Conservation (phyloP, 2,797 vertebrate species). For the Ambastaia sidthimunki region DNA sequence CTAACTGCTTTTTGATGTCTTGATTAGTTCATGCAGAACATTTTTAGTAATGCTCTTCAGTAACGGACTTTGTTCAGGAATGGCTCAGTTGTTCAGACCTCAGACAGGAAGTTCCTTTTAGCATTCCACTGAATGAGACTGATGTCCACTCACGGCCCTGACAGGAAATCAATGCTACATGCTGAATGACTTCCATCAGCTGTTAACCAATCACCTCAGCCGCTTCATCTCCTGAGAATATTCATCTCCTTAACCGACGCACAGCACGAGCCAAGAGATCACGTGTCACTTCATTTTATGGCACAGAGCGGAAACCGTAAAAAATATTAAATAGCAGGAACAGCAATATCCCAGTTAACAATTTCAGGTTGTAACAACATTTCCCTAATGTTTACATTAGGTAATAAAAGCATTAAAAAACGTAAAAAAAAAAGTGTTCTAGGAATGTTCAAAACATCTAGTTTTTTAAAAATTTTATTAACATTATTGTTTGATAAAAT, state of each 20-base stretch:
- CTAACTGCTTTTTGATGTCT: constrained; percentile 28
- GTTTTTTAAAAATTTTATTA: too few relatives aligned
- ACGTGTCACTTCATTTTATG: background rate
- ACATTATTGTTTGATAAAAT: too few relatives aligned
- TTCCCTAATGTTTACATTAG: too few relatives aligned
- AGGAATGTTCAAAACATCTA: too few relatives aligned
- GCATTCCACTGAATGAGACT: constrained; percentile 49
- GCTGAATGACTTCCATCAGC: constrained; percentile 41
- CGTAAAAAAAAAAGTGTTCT: too few relatives aligned
- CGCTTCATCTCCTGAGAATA: constrained; percentile 20
- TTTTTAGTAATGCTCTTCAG: constrained; percentile 21
- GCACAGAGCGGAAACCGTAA: background rate
- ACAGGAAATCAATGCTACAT: constrained; percentile 49
- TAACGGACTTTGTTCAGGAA: background rate
- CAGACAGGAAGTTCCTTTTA: background rate
- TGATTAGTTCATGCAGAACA: constrained; percentile 34
- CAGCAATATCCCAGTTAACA: background rate
- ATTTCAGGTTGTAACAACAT: too few relatives aligned
- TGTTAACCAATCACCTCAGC: constrained; percentile 26
- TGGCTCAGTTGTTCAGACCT: constrained; percentile 9
- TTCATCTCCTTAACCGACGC: constrained; percentile 2
- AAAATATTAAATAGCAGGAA: background rate
- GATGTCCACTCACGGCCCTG: constrained; percentile 31
- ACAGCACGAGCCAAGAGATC: background rate
- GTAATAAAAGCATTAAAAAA: too few relatives aligned